These are phyloP conservation scores for Chiloscyllium plagiosum DNA, from an alignment of 2,113 vertebrate genomes.

Conservation along the genomic window DNA sequence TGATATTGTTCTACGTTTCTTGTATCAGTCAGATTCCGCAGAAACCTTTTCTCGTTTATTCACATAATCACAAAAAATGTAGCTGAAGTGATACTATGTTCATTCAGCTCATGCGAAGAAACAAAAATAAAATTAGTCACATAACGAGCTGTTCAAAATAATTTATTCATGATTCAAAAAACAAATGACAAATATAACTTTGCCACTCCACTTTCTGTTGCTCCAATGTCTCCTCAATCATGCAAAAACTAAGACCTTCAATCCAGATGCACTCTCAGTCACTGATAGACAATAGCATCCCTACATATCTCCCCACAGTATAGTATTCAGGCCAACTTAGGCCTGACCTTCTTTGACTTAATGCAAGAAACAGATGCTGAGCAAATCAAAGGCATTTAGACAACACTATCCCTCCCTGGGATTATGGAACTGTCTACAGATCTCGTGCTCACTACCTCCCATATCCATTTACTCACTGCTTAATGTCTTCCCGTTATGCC, in stretches of 20 bases:
- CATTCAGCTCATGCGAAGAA: neutral
- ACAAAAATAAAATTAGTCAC: neutral
- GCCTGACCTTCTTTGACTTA: neutral
- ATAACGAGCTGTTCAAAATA: neutral
- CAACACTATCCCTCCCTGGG: neutral
- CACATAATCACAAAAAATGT: neutral
- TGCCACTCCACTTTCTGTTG: neutral
- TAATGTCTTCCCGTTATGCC: neutral
- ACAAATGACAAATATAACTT: neutral
- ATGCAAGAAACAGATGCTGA: neutral
- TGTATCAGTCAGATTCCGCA: neutral
- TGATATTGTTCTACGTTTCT: neutral
- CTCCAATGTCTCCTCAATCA: neutral
- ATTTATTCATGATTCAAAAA: neutral
- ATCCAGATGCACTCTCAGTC: neutral
- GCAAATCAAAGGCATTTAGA: neutral
- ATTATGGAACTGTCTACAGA: neutral
- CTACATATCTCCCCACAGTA: neutral
- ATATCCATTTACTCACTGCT: neutral
- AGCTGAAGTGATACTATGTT: neutral
- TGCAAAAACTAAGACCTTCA: neutral
- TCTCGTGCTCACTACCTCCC: neutral
- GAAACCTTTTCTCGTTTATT: neutral
- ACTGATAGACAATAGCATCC: neutral
- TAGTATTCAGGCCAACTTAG: neutral